These are phyloP conservation scores for Ptychobarbus kaznakovi DNA, from an alignment of 2,797 vertebrate species.

Conservation along the genomic window DNA sequence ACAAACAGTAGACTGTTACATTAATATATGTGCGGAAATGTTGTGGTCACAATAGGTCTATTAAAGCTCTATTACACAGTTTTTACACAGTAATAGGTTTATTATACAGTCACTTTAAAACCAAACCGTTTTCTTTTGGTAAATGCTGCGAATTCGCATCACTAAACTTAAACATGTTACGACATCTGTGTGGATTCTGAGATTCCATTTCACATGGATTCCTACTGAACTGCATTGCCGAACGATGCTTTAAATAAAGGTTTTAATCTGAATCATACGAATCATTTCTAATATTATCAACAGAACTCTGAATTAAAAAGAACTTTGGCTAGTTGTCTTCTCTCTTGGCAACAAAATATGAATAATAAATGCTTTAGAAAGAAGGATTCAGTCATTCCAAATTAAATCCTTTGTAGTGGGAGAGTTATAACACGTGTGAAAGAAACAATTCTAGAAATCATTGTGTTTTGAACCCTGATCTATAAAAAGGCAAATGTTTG, in stretches of 20 bases:
- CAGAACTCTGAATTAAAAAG: slow-evolving; percentile 59
- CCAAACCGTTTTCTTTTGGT: background rate
- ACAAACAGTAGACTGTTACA: background rate
- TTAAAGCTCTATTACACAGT: background rate
- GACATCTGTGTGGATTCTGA: background rate
- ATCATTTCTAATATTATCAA: slow-evolving; percentile 35
- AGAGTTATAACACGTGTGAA: background rate
- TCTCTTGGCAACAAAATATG: slow-evolving; percentile 61
- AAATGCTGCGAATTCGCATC: background rate
- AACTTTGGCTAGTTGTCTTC: slow-evolving; percentile 67
- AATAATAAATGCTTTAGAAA: slow-evolving; percentile 67
- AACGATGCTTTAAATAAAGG: background rate
- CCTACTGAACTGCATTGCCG: background rate
- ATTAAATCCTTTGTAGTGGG: background rate
- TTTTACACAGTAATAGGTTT: background rate
- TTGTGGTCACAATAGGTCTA: background rate
- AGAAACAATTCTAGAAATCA: background rate
- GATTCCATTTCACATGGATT: background rate
- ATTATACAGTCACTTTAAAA: background rate
- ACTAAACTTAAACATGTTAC: background rate
- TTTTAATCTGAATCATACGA: background rate
- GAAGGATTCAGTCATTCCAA: slow-evolving; percentile 9
- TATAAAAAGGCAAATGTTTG: background rate
- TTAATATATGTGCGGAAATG: background rate
- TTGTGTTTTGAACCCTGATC: background rate